Evolutionary conservation across 2,888 invertebrate species (phyloP).

Genomic region (Julus scandinavius): DNA sequence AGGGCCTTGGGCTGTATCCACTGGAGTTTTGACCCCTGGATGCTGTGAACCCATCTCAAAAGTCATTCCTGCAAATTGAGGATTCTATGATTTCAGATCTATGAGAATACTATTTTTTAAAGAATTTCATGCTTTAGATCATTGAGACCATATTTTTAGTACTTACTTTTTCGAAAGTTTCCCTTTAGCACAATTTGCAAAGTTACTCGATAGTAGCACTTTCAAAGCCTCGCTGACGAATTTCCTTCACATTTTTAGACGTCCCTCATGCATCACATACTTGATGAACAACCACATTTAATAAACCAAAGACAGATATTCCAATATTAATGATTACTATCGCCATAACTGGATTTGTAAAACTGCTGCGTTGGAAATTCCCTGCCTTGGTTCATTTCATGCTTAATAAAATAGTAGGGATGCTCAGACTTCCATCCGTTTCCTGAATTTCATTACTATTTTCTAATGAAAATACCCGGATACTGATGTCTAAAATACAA

Average conservation of each 20-base stretch:
- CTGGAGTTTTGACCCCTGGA: not conserved
- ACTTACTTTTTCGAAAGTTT: too few relatives aligned
- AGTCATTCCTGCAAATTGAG: not conserved
- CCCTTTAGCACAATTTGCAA: too few relatives aligned
- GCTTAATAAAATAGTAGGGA: not conserved
- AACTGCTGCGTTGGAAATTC: not conserved
- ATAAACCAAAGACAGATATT: not conserved
- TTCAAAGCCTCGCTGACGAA: not conserved
- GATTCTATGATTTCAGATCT: too few relatives aligned
- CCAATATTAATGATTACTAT: not conserved
- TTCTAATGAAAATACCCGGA: not conserved
- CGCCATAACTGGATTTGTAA: not conserved
- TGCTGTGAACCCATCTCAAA: not conserved
- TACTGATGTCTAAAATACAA: not conserved
- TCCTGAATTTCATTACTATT: not conserved
- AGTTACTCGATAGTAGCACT: too few relatives aligned
- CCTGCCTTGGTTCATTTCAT: not conserved
- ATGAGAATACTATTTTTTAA: too few relatives aligned
- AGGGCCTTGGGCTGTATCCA: not conserved
- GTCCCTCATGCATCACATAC: not conserved
- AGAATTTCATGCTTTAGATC: too few relatives aligned
- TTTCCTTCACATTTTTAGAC: not conserved
- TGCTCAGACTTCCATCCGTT: not conserved
- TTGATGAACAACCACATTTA: not conserved
- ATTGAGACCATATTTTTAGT: too few relatives aligned